Evolutionary conservation across 2,797 vertebrate genomes (phyloP).

Genomic region (Catharus ustulatus): DNA sequence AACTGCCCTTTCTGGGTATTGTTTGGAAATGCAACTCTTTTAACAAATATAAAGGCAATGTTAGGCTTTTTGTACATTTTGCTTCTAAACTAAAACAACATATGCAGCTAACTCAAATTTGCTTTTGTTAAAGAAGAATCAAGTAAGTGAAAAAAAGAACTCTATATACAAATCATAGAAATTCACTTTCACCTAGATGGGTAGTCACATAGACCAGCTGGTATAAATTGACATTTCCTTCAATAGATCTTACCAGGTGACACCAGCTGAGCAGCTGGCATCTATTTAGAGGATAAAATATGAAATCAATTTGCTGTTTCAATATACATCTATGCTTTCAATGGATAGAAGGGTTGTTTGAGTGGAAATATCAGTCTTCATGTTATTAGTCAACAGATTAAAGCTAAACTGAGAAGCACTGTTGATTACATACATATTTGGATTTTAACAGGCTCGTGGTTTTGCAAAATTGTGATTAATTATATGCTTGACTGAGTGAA

Average conservation of each 20-base stretch:
- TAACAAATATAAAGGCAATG: not conserved
- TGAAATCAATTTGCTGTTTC: not conserved
- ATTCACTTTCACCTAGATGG: constrained; percentile 7
- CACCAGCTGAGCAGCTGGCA: constrained; percentile 12
- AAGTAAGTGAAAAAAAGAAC: not conserved
- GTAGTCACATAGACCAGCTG: constrained; percentile 10
- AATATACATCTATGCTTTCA: not conserved
- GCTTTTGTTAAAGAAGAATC: constrained; percentile 16
- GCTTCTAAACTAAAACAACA: constrained; percentile 15
- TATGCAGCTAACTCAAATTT: constrained; percentile 12
- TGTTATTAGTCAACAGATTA: constrained; percentile 38
- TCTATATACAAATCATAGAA: constrained; percentile 14
- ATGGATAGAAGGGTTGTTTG: not conserved
- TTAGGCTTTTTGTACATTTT: not conserved
- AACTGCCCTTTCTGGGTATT: not conserved
- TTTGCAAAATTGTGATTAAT: constrained; percentile 48
- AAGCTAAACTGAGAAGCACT: constrained; percentile 29
- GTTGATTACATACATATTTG: constrained; percentile 12
- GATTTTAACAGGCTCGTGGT: constrained; percentile 17
- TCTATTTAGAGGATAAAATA: constrained; percentile 14
- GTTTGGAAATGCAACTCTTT: constrained; percentile 6
- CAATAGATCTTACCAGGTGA: constrained; percentile 26
- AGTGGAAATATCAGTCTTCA: constrained; percentile 20
- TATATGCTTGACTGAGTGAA: constrained; percentile 32
- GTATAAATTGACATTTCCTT: constrained; percentile 31